Conservation (phyloP, 1,140 invertebrate species). For the Stegodyphus mimosarum region DNA sequence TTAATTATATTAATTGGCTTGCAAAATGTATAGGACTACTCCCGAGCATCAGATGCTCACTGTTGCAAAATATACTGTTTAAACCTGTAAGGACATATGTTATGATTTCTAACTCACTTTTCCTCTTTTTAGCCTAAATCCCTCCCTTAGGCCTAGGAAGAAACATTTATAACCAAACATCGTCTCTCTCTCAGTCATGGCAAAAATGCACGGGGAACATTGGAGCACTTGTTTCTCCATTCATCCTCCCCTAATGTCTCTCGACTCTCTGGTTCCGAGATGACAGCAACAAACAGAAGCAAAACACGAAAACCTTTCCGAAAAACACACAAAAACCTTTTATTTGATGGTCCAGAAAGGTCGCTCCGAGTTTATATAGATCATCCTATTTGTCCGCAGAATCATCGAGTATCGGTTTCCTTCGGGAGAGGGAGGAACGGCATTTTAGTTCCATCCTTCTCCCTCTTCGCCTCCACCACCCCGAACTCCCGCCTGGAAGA, state of each 20-base stretch:
- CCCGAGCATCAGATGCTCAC: too few species aligned
- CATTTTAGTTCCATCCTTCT: not conserved
- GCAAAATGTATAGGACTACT: too few species aligned
- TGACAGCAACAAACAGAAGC: constrained; percentile 13
- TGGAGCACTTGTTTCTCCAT: constrained; percentile 19
- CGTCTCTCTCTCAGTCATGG: too few species aligned
- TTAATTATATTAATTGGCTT: too few species aligned
- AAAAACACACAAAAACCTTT: constrained; percentile 31
- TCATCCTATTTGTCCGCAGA: constrained; percentile 49
- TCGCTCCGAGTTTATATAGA: constrained; percentile 42
- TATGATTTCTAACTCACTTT: too few species aligned
- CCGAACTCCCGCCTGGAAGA: not conserved
- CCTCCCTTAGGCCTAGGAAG: too few species aligned
- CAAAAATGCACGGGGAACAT: too few species aligned
- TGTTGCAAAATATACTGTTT: too few species aligned
- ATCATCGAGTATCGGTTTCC: constrained; percentile 47
- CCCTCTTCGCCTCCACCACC: not conserved
- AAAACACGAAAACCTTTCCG: constrained; percentile 3
- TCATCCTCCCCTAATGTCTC: constrained; percentile 24
- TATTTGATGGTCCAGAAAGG: constrained; percentile 40
- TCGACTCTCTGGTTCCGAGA: not conserved
- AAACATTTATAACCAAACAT: too few species aligned
- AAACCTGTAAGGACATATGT: too few species aligned
- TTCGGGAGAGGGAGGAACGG: not conserved
- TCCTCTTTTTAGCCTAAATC: too few species aligned